Evolutionary conservation across 64 coral and sea anemone genomes (phyloP).

Genomic region (Dendronephthya gigantea): DNA sequence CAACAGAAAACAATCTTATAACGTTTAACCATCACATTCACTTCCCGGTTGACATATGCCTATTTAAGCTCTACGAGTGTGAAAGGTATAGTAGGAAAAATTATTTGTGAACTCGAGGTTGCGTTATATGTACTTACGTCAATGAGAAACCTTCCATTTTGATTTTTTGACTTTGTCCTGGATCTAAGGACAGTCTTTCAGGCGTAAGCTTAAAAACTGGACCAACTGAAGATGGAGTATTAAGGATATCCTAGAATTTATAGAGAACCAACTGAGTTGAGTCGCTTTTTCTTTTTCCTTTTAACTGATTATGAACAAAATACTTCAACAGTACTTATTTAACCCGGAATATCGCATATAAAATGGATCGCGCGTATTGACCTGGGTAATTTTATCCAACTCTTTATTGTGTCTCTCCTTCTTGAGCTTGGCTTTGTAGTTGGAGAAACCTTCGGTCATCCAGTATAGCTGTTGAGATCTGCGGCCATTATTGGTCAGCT

Average conservation of each 20-base stretch:
- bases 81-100: too few species aligned
- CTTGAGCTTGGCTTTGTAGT: conserved; percentile 62
- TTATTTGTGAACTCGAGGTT: neutral
- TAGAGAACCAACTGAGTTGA: neutral
- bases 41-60: too few species aligned
- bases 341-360: too few species aligned
- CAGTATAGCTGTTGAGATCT: conserved; percentile 92
- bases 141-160: conserved; percentile 60
- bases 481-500: conserved; percentile 68
- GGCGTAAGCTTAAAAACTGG: conserved; percentile 73
- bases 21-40: too few species aligned
- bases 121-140: conserved; percentile 41
- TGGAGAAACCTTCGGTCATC: conserved; percentile 73
- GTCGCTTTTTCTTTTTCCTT: too few species aligned
- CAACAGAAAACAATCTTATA: neutral
- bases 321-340: too few species aligned
- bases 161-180: conserved; percentile 87
- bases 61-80: too few species aligned
- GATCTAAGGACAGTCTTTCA: conserved; percentile 72
- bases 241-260: neutral
- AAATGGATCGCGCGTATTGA: neutral
- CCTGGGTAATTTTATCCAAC: neutral
- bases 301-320: too few species aligned
- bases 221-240: neutral
- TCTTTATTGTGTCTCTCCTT: neutral